phyloP scores from a whole-genome alignment of 2,113 vertebrate species.

The Urocitellus parryii region DNA sequence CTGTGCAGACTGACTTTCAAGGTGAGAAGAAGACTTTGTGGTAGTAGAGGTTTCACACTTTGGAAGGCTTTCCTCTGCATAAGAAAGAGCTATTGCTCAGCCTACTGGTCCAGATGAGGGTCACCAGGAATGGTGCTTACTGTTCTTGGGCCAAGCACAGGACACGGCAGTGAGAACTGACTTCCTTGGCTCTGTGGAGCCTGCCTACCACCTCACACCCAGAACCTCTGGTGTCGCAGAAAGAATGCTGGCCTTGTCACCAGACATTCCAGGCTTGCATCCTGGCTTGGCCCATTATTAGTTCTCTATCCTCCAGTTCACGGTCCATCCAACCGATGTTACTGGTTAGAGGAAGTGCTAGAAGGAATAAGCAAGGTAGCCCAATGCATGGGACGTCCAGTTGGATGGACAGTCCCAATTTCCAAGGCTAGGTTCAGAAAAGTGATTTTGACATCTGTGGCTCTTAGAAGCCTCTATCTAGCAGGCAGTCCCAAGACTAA shows the following conservation, averaged over 20 bases:
- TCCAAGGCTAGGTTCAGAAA: neutral
- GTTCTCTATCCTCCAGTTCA: neutral
- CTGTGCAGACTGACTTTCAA: neutral
- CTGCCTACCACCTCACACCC: neutral
- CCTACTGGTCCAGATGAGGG: no score
- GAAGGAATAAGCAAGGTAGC: neutral
- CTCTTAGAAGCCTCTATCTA: neutral
- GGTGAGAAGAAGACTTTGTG: neutral
- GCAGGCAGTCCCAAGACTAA: no score
- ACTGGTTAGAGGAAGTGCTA: neutral
- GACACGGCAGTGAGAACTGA: no score
- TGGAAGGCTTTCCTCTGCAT: no score
- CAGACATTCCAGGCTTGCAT: neutral
- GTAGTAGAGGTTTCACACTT: no score
- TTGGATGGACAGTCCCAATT: neutral
- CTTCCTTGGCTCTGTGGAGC: no score
- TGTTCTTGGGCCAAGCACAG: no score
- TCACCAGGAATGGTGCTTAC: no score
- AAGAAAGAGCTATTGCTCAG: no score
- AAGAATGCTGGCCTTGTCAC: neutral
- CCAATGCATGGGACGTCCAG: no score
- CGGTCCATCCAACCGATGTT: neutral
- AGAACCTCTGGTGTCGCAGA: neutral
- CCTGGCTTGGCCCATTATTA: neutral
- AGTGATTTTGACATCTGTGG: neutral